phyloP scores from a whole-genome alignment of 2,113 vertebrate species.

The Cepphus grylle region DNA sequence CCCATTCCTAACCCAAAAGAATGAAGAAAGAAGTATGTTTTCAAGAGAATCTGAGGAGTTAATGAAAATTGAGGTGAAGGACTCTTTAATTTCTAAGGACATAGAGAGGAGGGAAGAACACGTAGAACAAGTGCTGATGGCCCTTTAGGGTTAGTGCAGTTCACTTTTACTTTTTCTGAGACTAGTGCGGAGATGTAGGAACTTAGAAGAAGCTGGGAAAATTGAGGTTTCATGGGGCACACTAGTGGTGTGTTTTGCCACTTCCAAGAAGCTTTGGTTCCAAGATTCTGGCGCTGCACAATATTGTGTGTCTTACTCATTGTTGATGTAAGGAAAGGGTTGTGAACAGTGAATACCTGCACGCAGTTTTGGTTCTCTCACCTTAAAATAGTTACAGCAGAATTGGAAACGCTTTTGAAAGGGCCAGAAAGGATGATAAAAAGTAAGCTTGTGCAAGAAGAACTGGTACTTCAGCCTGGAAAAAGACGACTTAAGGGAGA shows the following conservation, averaged over 20 bases:
- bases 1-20: neutral
- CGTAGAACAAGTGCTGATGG: neutral
- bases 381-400: neutral
- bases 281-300: neutral
- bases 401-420: neutral
- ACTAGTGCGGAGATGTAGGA: neutral
- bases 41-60: neutral
- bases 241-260: neutral
- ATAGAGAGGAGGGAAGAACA: neutral
- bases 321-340: neutral
- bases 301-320: neutral
- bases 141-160: neutral
- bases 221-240: too few relatives aligned
- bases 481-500: neutral
- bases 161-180: neutral
- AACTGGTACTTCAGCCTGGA: neutral
- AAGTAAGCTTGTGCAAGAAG: neutral
- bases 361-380: neutral
- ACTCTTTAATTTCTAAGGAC: neutral
- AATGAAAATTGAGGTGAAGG: neutral
- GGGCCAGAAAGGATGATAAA: neutral
- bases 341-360: neutral
- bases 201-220: neutral
- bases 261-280: neutral
- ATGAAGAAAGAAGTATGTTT: neutral